These are phyloP conservation scores for Lasioglossum albipes DNA, from an alignment of 1,140 invertebrate species.

Conservation along the genomic window DNA sequence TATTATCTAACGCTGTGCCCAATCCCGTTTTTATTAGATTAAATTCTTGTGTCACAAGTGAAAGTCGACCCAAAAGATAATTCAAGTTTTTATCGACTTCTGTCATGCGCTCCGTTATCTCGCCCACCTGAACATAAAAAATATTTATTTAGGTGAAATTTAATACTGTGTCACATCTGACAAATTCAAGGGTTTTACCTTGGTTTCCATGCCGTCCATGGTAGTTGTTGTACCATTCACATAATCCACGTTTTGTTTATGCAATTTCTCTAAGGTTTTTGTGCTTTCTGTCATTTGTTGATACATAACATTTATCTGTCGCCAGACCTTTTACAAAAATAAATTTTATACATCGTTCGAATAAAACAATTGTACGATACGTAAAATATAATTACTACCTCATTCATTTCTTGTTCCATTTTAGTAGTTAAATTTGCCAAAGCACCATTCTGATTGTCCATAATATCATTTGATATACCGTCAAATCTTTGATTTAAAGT, in stretches of 20 bases:
- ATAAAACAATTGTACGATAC: background rate
- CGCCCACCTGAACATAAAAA: slow-evolving; percentile 81
- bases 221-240: slow-evolving; percentile 90
- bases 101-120: slow-evolving; percentile 88
- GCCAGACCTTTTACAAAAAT: slow-evolving; percentile 83
- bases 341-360: background rate
- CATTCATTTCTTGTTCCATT: slow-evolving; percentile 90
- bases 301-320: slow-evolving; percentile 93
- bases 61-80: slow-evolving; percentile 89
- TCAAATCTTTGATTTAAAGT: slow-evolving; percentile 87
- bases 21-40: slow-evolving; percentile 89
- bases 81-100: slow-evolving; percentile 93
- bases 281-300: slow-evolving; percentile 89
- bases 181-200: slow-evolving; percentile 80
- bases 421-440: slow-evolving; percentile 88
- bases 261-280: slow-evolving; percentile 86
- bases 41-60: slow-evolving; percentile 92
- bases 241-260: slow-evolving; percentile 89
- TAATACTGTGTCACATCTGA: slow-evolving; percentile 13
- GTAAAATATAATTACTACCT: slow-evolving; percentile 71
- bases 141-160: background rate
- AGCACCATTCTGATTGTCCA: slow-evolving; percentile 87
- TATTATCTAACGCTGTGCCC: slow-evolving; percentile 86
- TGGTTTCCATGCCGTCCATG: slow-evolving; percentile 89
- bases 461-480: slow-evolving; percentile 84